These are phyloP conservation scores for Alcedo atthis DNA, from an alignment of 2,797 vertebrate species.

Conservation along the genomic window DNA sequence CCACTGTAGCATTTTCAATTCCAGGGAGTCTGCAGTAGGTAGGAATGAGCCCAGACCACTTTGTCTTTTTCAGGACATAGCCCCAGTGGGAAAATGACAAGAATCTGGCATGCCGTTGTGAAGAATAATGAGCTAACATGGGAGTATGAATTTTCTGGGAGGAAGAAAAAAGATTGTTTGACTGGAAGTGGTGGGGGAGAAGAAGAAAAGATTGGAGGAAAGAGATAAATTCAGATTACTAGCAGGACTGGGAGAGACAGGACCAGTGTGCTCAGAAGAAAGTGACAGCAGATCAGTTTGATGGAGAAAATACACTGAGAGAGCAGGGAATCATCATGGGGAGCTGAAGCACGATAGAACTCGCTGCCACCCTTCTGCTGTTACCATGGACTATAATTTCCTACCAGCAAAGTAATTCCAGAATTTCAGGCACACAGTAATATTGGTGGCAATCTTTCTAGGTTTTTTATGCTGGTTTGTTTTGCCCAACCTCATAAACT, in stretches of 20 bases:
- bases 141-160: conserved; percentile 54
- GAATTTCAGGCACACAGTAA: neutral
- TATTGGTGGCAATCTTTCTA: neutral
- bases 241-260: neutral
- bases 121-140: conserved; percentile 62
- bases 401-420: neutral
- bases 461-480: conserved; percentile 23
- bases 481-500: neutral
- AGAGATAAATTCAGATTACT: conserved; percentile 30
- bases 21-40: conserved; percentile 43
- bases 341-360: neutral
- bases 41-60: conserved; percentile 24
- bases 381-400: neutral
- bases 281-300: neutral
- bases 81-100: conserved; percentile 33
- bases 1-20: neutral
- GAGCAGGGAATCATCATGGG: neutral
- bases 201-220: neutral
- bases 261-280: neutral
- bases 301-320: neutral
- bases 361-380: neutral
- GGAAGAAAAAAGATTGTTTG: conserved; percentile 34
- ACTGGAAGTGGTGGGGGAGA: neutral
- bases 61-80: conserved; percentile 47
- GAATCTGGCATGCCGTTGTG: conserved; percentile 47